Evolutionary conservation across 2,888 invertebrate genomes (phyloP).

Genomic region (Epinotia nisella): DNA sequence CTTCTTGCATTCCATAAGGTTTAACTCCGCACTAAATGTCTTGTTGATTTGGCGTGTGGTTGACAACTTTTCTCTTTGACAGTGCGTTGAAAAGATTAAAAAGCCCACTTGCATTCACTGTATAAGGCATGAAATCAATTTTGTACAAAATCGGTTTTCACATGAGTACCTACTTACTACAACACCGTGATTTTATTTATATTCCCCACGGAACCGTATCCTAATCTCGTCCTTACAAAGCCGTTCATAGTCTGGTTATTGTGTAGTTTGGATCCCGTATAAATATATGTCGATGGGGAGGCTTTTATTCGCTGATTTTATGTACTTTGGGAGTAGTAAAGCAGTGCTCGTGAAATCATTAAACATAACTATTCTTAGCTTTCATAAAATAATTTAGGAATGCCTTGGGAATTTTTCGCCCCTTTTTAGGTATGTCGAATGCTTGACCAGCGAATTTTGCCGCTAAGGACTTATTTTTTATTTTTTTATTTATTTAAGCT

Average conservation of each 20-base stretch:
- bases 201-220: slow-evolving; percentile 23
- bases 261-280: slow-evolving; percentile 30
- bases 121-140: no score
- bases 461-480: no score
- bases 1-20: no score
- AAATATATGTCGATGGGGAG: slow-evolving; percentile 30
- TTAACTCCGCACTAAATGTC: no score
- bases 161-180: neutral
- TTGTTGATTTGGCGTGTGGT: no score
- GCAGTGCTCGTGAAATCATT: slow-evolving; percentile 27
- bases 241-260: slow-evolving; percentile 28
- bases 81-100: no score
- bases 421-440: no score
- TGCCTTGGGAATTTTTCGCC: neutral
- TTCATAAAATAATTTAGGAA: neutral
- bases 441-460: no score
- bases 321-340: slow-evolving; percentile 26
- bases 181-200: neutral
- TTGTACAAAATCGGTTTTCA: no score
- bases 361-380: neutral
- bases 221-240: neutral
- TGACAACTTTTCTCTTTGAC: no score
- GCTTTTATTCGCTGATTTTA: slow-evolving; percentile 24
- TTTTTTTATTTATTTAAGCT: no score
- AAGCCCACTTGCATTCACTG: no score